Base-by-base conservation (phyloP, 2,888 invertebrate genomes). In the Zootermopsis nevadensis region DNA sequence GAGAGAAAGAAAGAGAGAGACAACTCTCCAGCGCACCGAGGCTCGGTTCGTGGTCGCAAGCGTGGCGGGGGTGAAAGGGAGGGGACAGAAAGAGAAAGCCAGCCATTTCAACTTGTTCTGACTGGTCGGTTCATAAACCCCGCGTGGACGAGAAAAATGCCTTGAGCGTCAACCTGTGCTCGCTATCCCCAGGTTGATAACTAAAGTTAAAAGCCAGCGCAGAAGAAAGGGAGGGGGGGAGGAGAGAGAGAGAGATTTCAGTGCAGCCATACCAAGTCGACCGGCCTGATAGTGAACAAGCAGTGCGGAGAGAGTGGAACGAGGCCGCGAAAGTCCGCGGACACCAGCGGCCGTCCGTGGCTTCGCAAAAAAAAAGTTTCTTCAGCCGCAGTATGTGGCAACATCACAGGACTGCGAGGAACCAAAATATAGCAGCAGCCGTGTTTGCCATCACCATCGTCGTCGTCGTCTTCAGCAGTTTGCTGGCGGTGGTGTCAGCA, bases 341-440 rank as follows among this genome's bases (percentile, higher is more conserved):
- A 53, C 72, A 35, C 35, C 72, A 48, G 6, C 77, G 53, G 48
- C 53, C 77, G 53, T 8, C 7, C 10, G 30, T 22, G 38, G 76
- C 30, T 22, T 48, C 30, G 24, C 55, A 31, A 30, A 30, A 77
- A 76, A 38, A 31, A 19, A 69, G 22, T 27, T 66, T 66, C n/a
- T n/a, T n/a, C n/a, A 27, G n/a, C 66, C 79, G 7, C 79, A 79
- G 79, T 66, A 79, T 79, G 79, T 35, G 38, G 55, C 66, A 66
- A 35, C 79, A n/a, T n/a, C n/a, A n/a, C n/a, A n/a, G n/a, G n/a
- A n/a, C n/a, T n/a, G n/a, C n/a, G 15, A 27, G 31, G 15, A n/a
- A 33, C 72, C 22, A 35, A 74, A 38, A 12, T 74, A 48, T 8
- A 27, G 30, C 27, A 27, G 72, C 72, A 24, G 33, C 24, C 3